phyloP scores from a whole-genome alignment of 53 echinoderm and acorn worm species.

The Patiria pectinifera region DNA sequence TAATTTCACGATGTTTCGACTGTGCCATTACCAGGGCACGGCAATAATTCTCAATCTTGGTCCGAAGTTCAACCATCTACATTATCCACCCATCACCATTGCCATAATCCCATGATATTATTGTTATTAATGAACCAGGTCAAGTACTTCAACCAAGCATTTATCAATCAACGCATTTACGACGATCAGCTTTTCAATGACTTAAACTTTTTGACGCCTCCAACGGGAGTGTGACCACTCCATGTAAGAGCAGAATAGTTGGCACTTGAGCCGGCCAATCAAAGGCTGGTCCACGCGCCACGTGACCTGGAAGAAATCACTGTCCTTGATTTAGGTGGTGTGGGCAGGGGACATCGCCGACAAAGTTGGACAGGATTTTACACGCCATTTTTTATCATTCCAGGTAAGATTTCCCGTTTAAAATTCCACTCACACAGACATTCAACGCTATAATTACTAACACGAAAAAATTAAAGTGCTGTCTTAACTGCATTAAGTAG shows the following conservation, averaged over 20 bases:
- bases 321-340: constrained; percentile 47
- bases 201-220: neutral
- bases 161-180: constrained; percentile 13
- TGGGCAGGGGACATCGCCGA: constrained; percentile 34
- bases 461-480: neutral
- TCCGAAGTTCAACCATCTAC: neutral
- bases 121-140: constrained; percentile 15
- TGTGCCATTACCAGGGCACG: neutral
- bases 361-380: constrained; percentile 50
- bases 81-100: neutral
- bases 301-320: constrained; percentile 40
- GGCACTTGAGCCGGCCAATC: constrained; percentile 52
- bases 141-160: neutral
- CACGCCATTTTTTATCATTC: constrained; percentile 57
- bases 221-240: constrained; percentile 36
- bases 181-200: neutral
- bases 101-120: neutral
- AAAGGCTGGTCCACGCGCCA: constrained; percentile 19
- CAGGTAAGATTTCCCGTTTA: constrained; percentile 36
- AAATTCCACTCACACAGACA: neutral
- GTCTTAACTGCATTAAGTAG: neutral
- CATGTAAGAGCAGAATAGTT: constrained; percentile 61
- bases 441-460: neutral
- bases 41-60: neutral
- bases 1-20: too few species aligned